A percentile compares a stretch with the other conserved stretches of the same genome.
Conservation (phyloP, 1,140 invertebrate genomes). For the Diorhabda elongata region DNA sequence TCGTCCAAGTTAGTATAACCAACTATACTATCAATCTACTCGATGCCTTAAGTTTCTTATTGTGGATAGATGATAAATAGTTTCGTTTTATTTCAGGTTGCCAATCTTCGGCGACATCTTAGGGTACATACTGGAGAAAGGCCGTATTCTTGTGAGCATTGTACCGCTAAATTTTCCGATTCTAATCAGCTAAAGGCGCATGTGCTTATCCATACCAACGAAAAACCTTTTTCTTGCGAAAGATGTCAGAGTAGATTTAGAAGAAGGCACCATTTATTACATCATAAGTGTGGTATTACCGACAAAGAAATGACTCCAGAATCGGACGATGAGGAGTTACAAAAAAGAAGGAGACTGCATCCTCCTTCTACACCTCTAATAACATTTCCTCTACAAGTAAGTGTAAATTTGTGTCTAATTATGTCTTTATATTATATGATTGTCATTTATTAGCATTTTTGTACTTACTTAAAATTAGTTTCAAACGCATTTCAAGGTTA, state of each 20-base stretch:
- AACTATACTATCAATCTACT: neutral
- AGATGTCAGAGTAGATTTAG: slow-evolving; percentile 73
- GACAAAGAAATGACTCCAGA: slow-evolving; percentile 34
- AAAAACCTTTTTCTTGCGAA: slow-evolving; percentile 81
- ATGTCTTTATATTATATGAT: too few species aligned
- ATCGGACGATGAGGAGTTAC: slow-evolving; percentile 40
- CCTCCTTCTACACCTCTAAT: slow-evolving; percentile 36
- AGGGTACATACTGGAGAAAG: slow-evolving; percentile 94
- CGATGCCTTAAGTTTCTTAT: too few species aligned
- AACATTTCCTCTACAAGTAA: slow-evolving; percentile 35
- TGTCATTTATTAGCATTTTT: too few species aligned
- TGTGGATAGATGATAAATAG: neutral
- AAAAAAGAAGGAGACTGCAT: slow-evolving; percentile 47
- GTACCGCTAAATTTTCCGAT: slow-evolving; percentile 86
- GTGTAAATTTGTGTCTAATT: too few species aligned
- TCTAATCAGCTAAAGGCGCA: slow-evolving; percentile 93
- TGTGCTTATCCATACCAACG: slow-evolving; percentile 81
- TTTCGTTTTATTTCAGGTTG: slow-evolving; percentile 52
- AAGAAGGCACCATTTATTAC: slow-evolving; percentile 75
- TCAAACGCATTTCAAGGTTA: too few species aligned
- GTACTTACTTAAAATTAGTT: too few species aligned
- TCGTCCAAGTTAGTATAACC: slow-evolving; percentile 63
- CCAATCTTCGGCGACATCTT: slow-evolving; percentile 87
- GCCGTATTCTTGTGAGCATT: slow-evolving; percentile 88
- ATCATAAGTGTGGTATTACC: slow-evolving; percentile 70